Evolutionary conservation across 1,140 invertebrate genomes (phyloP), one percentile per base, ranked within the genome.

Genomic region (Eurosta solidaginis): DNA sequence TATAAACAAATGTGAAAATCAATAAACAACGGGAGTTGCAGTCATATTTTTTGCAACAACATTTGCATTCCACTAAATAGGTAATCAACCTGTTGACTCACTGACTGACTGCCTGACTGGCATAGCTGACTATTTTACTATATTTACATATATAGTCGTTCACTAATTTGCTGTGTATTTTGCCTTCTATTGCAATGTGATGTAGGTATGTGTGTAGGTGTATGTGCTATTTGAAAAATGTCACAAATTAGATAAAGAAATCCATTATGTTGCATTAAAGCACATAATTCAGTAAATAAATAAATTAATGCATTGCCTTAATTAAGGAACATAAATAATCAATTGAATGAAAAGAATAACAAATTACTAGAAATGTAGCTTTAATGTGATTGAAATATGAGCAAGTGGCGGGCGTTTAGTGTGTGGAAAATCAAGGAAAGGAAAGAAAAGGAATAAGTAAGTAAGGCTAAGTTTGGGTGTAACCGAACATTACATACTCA

Each of bases 221-320:
- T n/a, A 29, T 5, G 17, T 59, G 10, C 33, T 12, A 7, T 45
- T 44, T 44, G 36, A 74, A 20, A 42, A 74, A 74, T 27, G 36
- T 1, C 36, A 42, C 20, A 22, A 44, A 20, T 42, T 45, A 74
- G 36, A 14, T 76, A 33, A 33, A 73, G 27, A 73, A 22, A n/a
- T 77, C 33, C 42, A 77, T 73, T 77, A 50, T 73, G 20, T 77
- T 59, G n/a, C 74, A 77, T 25, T 42, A 78, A 78, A 77, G 10
- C 52, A 52, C 10, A 77, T 33, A 40, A 29, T 77, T 77, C 20
- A 27, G 12, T n/a, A 54, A 54, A 7, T 10, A 27, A 27, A 54
- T 54, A 12, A 49, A 49, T n/a, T 17, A 49, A 49, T 49, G 25
- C 22, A 14, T 54, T 25, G n/a, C 22, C 3, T 3, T 54, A 54